Evolutionary conservation across 2,113 vertebrate genomes (phyloP), one percentile per base, ranked within the genome.

Genomic region (Cyprinus carpio): DNA sequence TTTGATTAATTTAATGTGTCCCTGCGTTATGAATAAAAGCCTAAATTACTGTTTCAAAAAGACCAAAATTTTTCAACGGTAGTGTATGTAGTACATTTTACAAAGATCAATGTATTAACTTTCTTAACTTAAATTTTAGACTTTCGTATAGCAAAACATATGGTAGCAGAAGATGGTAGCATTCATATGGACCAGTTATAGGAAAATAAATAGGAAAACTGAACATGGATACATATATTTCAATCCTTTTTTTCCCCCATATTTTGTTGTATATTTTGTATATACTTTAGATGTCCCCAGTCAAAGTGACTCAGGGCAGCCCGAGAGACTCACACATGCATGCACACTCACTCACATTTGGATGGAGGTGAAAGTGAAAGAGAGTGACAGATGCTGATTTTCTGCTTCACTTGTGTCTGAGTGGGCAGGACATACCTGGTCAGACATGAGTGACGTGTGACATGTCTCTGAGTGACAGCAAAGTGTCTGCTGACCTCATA

Each of bases 341-440:
- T n/a, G 6, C 23, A 58, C 65, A 56, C 43, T 37, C 20, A 40
- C 46, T 23, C 80, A 27, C 49, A 82, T 83, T 72, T 74, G 65
- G 64, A 40, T 71, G 62, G 60, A 77, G 81, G 72, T 82, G 58
- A 82, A 64, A 56, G 71, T 82, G 20, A 82, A 80, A 60, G 34
- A 80, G 23, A 76, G 76, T 81, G 64, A 76, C 56, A 81, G 49
- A 82, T 58, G 54, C 71, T 77, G 81, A 74, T 60, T 69, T 75
- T 83, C 81, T 25, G 49, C 81, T 37, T 83, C 81, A 72, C 67
- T 72, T 83, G 81, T 34, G 29, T 83, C 81, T 83, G 46, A 83
- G 65, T 83, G 81, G 81, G 81, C 64, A 83, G 29, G 67, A 74
- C 81, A 83, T 83, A 83, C 81, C 49, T 83, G 81, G 81, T 58